Evolutionary conservation across 2,797 vertebrate species (phyloP), one percentile per base, ranked within the genome.

Genomic region (Yasuhikotakia modesta): DNA sequence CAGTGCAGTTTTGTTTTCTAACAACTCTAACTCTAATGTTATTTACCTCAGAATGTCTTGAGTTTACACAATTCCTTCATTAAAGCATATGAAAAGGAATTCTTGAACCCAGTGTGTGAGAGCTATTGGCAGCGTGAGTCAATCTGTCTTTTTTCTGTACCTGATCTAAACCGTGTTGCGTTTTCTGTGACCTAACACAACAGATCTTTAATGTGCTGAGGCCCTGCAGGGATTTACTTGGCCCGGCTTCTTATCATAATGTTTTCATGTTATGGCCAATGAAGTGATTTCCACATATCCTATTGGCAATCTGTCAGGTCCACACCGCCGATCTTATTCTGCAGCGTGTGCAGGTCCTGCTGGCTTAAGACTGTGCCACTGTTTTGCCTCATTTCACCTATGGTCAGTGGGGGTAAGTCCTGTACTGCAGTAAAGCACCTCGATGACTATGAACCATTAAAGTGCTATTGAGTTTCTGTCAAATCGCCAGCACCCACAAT

Each of bases 381-480:
- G 86, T 80, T 88, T 87, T 87, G 81, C 81, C 75, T 82, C 83
- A 17, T 80, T 84, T 84, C 76, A 85, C 64, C 81, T 81, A 87
- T 89, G 90, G 90, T 90, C 89, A 89, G 79, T 81, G 86, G 84
- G 86, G 84, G 83, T 87, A 87, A 83, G 43, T 84, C 84, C 80
- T 81, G 82, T 83, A 82, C 84, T 85, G 81, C 83, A 81, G 84
- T 87, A 87, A 90, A 86, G 83, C 84, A 86, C 86, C 87, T 82
- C 81, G 57, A 79, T 81, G 85, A 86, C 90, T 89, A 85, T 85
- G 81, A 86, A 88, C 90, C 91, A 92, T 92, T 90, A 91, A 87
- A 90, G 90, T 85, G 87, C 89, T 90, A 91, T 91, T 91, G 91
- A 92, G 87, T 91, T 92, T 91, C 89, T 91, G 89, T 90, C 88